phyloP scores from a whole-genome alignment of 2,797 vertebrate genomes.

The Myripristis jacobus region DNA sequence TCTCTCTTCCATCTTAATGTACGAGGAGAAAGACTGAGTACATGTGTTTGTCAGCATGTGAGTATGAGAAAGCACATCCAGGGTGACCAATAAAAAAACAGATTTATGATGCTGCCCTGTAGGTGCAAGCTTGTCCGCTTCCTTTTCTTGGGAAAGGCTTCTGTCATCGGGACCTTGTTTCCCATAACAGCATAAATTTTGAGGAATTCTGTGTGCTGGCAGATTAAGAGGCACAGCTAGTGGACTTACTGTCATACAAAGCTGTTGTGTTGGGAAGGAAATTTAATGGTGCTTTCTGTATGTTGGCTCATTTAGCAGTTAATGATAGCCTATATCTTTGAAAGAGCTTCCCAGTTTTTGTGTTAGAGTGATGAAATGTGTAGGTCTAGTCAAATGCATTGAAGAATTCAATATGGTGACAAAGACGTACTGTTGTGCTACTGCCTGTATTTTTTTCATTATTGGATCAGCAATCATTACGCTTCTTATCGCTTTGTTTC shows the following conservation, averaged over 20 bases:
- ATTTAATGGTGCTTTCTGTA: neutral
- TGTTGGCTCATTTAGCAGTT: slow-evolving; percentile 31
- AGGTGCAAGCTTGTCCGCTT: slow-evolving; percentile 60
- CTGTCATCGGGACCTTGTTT: slow-evolving; percentile 38
- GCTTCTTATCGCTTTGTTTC: slow-evolving; percentile 17
- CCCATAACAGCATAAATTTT: slow-evolving; percentile 30
- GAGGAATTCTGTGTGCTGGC: slow-evolving; percentile 20
- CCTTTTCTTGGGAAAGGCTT: slow-evolving; percentile 43
- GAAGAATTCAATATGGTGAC: neutral
- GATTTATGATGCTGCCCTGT: slow-evolving; percentile 60
- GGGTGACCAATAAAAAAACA: slow-evolving; percentile 65
- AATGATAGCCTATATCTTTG: slow-evolving; percentile 16
- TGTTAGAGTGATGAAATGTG: slow-evolving; percentile 10
- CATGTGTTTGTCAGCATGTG: slow-evolving; percentile 49
- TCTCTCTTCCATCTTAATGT: slow-evolving; percentile 26
- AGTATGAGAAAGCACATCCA: slow-evolving; percentile 45
- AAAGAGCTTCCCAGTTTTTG: slow-evolving; percentile 2
- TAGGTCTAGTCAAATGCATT: neutral
- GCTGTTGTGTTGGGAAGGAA: neutral
- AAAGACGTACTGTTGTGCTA: slow-evolving; percentile 4
- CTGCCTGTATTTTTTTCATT: slow-evolving; percentile 17
- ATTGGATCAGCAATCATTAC: neutral
- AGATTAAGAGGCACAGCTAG: neutral
- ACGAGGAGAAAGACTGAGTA: slow-evolving; percentile 15
- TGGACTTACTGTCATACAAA: slow-evolving; percentile 25